Base-by-base conservation (phyloP, 2,888 invertebrate species). In the Ophraella communa region DNA sequence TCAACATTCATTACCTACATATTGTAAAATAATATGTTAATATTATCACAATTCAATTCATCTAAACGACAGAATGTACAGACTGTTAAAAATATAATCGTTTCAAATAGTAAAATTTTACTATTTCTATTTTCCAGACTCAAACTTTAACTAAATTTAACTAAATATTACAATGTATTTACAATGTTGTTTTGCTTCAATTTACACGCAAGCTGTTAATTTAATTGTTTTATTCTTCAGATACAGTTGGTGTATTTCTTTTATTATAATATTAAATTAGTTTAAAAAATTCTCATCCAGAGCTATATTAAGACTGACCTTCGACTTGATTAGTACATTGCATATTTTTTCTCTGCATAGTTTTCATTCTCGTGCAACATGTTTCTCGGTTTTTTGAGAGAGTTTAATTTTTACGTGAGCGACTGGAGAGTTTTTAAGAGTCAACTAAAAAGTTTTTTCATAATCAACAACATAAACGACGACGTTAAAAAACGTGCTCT, bases 401-500 rank as follows among this genome's bases (percentile, higher is more conserved):
- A 67, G 30, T 66, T 66, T 8, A 54, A 58, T 39, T 60, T 61
- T 23, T 44, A 61, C 24, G 20, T 23, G 7, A 35, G 44, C 5
- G 66, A 69, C 52, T 72, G 72, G 72, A 62, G 49, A 8, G 54
- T 68, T 1, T 71, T 66, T 52, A 72, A 68, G 52, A 44, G 33
- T 1, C 68, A 65, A 39, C 55, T 71, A 42, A 57, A 64, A 8
- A 68, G 68, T 55, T 73, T 71, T 52, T 73, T 72, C 49, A 20
- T 58, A 11, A 69, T 69, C n/a, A 71, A 70, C 44, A 49, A 65
- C 14, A 66, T 71, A 47, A 59, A 24, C 18, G 64, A 63, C 24
- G 55, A 17, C 8, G 47, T 62, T 14, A 64, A 60, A 45, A 69
- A 65, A 66, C 67, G 71, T 14, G 72, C 73, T 10, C 65, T 75